Evolutionary conservation across 2,888 invertebrate genomes (phyloP), one percentile per base, ranked within the genome.

Genomic region (Drosophila monieri): DNA sequence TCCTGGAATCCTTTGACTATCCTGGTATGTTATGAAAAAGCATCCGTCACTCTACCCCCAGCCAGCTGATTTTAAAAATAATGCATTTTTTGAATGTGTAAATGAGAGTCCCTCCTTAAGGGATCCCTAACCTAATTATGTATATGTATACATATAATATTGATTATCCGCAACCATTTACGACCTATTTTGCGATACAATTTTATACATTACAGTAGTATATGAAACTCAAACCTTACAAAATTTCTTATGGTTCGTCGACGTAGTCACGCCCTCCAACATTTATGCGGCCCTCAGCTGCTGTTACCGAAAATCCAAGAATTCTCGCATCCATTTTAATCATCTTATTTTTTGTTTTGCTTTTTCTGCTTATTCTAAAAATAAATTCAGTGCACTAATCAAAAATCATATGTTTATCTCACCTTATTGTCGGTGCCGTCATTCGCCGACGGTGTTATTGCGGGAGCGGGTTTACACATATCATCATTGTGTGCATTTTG

Each of bases 281-380:
- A 92, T 99, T 98, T 90, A 98, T 95, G 76, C 99, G 95, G 92
- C 98, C 98, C 78, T 97, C 96, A 66, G 98, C 95, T 43, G 98
- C 97, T 3, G 98, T 97, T 70, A 98, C 98, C 62, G 97, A 98
- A 92, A 99, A 99, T 68, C 99, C 98, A 78, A 99, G 94, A 89
- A 97, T 97, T 78, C 97, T 95, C 77, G 95, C 95, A 92, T 98
- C 99, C 74, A 98, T 94, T 92, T 97, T 97, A 84, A 96, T 94
- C 97, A 98, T 98, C 93, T 96, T 97, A 85, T 95, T 97, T 92
- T 98, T 98, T 93, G n/a, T 97, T 98, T 73, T 95, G 94, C 91
- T 97, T 97, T 92, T 97, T 97, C 51, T 95, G 95, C 92, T 95
- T 96, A 67, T 95, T 95, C 95, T 96, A 9, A 25, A 23, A n/a